Evolutionary conservation across 2,797 vertebrate species (phyloP), one percentile per base, ranked within the genome.

Genomic region (Clarias laeviceps): DNA sequence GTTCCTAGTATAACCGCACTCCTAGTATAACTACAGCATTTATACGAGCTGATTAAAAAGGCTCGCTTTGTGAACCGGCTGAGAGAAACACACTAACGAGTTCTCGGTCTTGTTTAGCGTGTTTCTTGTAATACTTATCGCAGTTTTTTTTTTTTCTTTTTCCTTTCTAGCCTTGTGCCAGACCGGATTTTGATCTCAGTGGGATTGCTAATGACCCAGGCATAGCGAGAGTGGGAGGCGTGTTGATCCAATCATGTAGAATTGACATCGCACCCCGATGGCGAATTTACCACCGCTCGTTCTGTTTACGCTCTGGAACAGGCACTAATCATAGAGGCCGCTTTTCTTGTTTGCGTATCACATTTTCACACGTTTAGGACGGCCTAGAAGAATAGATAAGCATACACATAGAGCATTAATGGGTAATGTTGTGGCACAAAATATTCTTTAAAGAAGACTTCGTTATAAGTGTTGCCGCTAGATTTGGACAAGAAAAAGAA

Each of bases 171-270:
- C 80, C n/a, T 64, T 12, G 29, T 61, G 50, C 24, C 57, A 83
- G 70, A 85, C 22, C 18, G 64, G 87, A 87, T 88, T 87, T 78
- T 78, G 62, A 80, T 85, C 69, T 66, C 27, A 7, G 45, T 32
- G 64, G 62, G 87, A 85, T 86, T 73, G 82, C 50, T 77, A 76
- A 62, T 88, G 86, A 84, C 84, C 86, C 29, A 34, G 82, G 85
- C 80, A 82, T 89, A 82, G 68, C 74, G 72, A 86, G 82, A 69
- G 84, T 20, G 84, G 65, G 61, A 76, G 73, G 85, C 62, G 54
- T 87, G 88, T 89, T 87, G 85, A 88, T 88, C 88, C 85, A 88
- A 82, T 89, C 87, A 88, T 45, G 81, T 64, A 40, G 72, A 77
- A 79, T 79, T 79, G 73, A 70, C 81, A 59, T 86, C 34, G 61